Evolutionary conservation across 2,797 vertebrate genomes (phyloP).

Genomic region (Crenuchus spilurus): DNA sequence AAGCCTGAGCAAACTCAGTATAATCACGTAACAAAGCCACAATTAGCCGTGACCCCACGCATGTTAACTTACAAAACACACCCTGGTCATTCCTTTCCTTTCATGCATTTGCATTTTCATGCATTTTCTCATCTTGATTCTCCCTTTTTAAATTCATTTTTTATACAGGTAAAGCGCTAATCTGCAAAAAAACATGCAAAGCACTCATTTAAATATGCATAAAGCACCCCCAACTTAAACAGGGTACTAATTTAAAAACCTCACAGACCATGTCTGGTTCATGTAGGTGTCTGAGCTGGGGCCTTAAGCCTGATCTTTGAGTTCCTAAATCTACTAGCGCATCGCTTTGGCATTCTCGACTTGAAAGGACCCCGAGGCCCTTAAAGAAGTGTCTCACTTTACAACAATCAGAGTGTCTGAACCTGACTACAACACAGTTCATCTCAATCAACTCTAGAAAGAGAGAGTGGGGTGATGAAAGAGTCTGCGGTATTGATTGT

Average conservation of each 20-base stretch:
- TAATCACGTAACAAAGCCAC: constrained; percentile 92
- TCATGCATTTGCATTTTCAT: constrained; percentile 75
- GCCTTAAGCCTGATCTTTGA: constrained; percentile 37
- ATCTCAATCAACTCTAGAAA: constrained; percentile 73
- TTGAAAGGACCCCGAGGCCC: constrained; percentile 50
- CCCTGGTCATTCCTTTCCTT: constrained; percentile 66
- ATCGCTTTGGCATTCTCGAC: constrained; percentile 57
- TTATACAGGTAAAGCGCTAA: constrained; percentile 62
- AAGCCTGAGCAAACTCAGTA: constrained; percentile 83
- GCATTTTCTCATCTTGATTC: constrained; percentile 63
- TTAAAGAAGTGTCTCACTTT: constrained; percentile 58
- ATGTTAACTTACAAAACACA: constrained; percentile 80
- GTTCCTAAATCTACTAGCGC: neutral
- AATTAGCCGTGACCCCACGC: constrained; percentile 81
- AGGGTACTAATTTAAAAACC: constrained; percentile 65
- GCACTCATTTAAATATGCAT: constrained; percentile 81
- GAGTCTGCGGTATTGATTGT: constrained; percentile 71
- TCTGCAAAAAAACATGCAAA: constrained; percentile 79
- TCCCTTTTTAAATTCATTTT: constrained; percentile 58
- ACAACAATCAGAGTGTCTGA: constrained; percentile 63
- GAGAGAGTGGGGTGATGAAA: constrained; percentile 49
- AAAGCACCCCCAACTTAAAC: constrained; percentile 53
- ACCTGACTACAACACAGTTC: constrained; percentile 65
- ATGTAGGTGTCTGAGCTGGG: constrained; percentile 57
- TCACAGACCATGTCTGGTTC: constrained; percentile 55